A percentile compares a stretch with the other conserved stretches of the same genome.
Conservation (phyloP, 1,140 invertebrate genomes). For the Nephotettix cincticeps region DNA sequence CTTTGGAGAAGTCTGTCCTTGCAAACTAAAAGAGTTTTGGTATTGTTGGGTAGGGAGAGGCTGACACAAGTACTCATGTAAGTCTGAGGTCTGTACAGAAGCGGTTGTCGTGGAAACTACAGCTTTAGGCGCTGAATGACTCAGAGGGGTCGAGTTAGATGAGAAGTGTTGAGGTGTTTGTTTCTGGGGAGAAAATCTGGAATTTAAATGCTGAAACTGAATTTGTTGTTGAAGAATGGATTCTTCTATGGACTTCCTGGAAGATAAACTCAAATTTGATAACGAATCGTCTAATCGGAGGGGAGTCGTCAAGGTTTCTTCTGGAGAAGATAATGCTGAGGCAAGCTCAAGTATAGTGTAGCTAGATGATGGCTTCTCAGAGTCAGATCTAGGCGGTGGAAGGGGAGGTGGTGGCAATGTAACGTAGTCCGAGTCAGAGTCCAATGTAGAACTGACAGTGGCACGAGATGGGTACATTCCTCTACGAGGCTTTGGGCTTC, state of each 20-base stretch:
- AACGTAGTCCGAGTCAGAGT: conserved; percentile 87
- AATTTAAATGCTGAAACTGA: conserved; percentile 32
- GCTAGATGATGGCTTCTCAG: conserved; percentile 59
- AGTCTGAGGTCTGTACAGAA: conserved; percentile 7
- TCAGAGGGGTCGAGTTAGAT: background rate
- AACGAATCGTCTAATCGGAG: conserved; percentile 27
- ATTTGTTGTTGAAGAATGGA: conserved; percentile 32
- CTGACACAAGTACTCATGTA: background rate
- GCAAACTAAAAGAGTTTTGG: background rate
- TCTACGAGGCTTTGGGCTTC: conserved; percentile 45
- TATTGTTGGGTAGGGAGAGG: background rate
- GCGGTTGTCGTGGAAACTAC: background rate
- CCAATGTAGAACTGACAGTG: conserved; percentile 77
- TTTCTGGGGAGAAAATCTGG: conserved; percentile 29
- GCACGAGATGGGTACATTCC: conserved; percentile 73
- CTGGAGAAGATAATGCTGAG: conserved; percentile 15
- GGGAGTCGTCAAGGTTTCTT: conserved; percentile 6
- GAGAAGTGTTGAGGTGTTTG: background rate
- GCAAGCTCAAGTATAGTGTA: conserved; percentile 36
- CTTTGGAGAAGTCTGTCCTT: conserved; percentile 10
- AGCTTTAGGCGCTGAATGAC: background rate
- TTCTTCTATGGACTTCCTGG: conserved; percentile 31
- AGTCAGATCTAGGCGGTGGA: conserved; percentile 59
- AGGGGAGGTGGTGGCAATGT: conserved; percentile 66
- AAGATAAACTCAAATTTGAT: conserved; percentile 29